These are phyloP conservation scores for Prionace glauca DNA, from an alignment of 2,797 vertebrate species.

Conservation along the genomic window DNA sequence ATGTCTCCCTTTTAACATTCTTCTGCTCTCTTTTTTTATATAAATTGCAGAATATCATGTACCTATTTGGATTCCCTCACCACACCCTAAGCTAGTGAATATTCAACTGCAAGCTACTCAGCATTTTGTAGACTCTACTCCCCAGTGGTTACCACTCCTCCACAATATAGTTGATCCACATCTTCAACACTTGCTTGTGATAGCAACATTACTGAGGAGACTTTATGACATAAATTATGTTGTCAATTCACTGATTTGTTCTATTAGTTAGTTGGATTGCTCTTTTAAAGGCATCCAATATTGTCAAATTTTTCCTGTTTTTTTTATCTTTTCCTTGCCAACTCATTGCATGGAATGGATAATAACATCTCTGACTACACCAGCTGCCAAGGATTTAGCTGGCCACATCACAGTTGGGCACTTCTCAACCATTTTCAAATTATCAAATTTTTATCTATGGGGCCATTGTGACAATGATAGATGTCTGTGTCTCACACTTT, in stretches of 20 bases:
- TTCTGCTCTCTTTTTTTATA: not conserved
- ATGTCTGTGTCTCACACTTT: not conserved
- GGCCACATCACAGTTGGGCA: not conserved
- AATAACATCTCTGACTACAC: not conserved
- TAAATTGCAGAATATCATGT: too few species aligned
- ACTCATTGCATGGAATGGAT: not conserved
- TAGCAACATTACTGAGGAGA: not conserved
- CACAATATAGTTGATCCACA: not conserved
- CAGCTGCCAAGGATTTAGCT: not conserved
- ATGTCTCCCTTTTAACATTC: not conserved
- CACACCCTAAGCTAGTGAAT: not conserved
- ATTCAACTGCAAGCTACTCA: not conserved
- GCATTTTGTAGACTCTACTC: not conserved
- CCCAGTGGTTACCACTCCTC: too few species aligned
- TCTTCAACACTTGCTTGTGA: not conserved
- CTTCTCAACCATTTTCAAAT: not conserved
- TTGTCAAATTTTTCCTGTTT: not conserved
- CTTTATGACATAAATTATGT: not conserved
- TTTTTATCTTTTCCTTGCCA: not conserved
- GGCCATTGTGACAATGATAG: not conserved
- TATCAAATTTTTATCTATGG: not conserved
- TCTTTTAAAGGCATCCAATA: not conserved
- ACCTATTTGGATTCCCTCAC: too few species aligned
- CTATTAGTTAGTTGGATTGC: not conserved
- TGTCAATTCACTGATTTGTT: not conserved